Evolutionary conservation across 2,113 vertebrate genomes (phyloP).

Genomic region (Procavia capensis): DNA sequence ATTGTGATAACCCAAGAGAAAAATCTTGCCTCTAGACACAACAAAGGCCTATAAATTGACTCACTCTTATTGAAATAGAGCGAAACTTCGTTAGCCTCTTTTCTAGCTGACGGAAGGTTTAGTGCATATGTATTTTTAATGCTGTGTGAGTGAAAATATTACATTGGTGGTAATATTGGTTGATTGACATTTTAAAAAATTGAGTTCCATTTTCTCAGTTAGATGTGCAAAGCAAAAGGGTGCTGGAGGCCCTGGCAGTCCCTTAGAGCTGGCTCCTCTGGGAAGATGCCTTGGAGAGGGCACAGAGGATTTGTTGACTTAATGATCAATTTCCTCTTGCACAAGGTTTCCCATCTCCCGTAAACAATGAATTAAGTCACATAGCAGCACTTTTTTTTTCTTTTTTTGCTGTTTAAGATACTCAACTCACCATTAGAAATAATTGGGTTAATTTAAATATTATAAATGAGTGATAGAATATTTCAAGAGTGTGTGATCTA

Average conservation of each 20-base stretch:
- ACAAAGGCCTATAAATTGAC: slow-evolving; percentile 74
- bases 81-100: slow-evolving; percentile 70
- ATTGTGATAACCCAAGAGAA: slow-evolving; percentile 78
- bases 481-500: slow-evolving; percentile 39
- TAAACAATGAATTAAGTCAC: slow-evolving; percentile 50
- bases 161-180: slow-evolving; percentile 67
- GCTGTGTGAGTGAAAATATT: slow-evolving; percentile 70
- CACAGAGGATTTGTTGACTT: slow-evolving; percentile 49
- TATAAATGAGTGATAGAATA: slow-evolving; percentile 56
- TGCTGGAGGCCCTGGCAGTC: slow-evolving; percentile 44
- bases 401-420: not conserved
- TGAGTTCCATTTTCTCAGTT: slow-evolving; percentile 65
- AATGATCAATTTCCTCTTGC: slow-evolving; percentile 46
- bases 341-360: slow-evolving; percentile 15
- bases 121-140: slow-evolving; percentile 80
- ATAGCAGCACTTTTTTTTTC: not conserved
- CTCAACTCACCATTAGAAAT: slow-evolving; percentile 48
- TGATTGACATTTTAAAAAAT: slow-evolving; percentile 77
- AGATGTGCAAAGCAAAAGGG: slow-evolving; percentile 50
- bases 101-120: slow-evolving; percentile 66
- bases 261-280: slow-evolving; percentile 15
- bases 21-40: slow-evolving; percentile 79
- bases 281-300: slow-evolving; percentile 42
- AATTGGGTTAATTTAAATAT: slow-evolving; percentile 70
- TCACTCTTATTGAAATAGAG: slow-evolving; percentile 75